phyloP scores from a whole-genome alignment of 2,888 invertebrate genomes.

The Prosapia bicincta region DNA sequence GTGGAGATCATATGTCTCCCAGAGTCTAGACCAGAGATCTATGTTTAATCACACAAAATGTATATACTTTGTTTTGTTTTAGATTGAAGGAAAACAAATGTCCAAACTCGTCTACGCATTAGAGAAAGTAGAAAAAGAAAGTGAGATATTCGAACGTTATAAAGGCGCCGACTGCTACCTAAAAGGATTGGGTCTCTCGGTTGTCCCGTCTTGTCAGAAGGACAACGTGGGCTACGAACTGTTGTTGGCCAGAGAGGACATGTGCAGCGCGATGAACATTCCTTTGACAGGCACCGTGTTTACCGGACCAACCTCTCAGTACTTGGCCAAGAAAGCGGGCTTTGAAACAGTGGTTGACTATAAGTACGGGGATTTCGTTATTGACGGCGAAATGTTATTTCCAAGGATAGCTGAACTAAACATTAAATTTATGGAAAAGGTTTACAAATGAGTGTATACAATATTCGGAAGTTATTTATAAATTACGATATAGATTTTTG shows the following conservation, averaged over 20 bases:
- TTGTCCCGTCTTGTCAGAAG: neutral
- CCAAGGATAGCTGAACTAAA: neutral
- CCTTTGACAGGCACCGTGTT: neutral
- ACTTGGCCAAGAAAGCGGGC: constrained; percentile 5
- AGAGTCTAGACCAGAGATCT: too few species aligned
- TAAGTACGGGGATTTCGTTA: neutral
- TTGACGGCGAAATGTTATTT: neutral
- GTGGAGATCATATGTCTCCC: too few species aligned
- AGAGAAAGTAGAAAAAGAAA: neutral
- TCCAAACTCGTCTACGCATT: too few species aligned
- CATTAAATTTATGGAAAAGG: neutral
- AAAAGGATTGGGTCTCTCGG: neutral
- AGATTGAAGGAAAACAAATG: too few species aligned
- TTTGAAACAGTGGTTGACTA: neutral
- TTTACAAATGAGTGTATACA: too few species aligned
- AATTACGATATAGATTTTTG: too few species aligned
- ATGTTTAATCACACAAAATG: too few species aligned
- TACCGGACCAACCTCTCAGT: constrained; percentile 1
- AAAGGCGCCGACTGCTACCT: neutral
- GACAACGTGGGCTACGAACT: constrained; percentile 5
- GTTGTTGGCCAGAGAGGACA: neutral
- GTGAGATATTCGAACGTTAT: neutral
- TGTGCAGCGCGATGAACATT: neutral
- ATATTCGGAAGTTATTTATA: too few species aligned
- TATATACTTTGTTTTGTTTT: too few species aligned